Percentiles rank a stretch among this genome's conserved stretches.
phyloP scores from a whole-genome alignment of 2,888 invertebrate genomes.

The Meandrusa payeni region DNA sequence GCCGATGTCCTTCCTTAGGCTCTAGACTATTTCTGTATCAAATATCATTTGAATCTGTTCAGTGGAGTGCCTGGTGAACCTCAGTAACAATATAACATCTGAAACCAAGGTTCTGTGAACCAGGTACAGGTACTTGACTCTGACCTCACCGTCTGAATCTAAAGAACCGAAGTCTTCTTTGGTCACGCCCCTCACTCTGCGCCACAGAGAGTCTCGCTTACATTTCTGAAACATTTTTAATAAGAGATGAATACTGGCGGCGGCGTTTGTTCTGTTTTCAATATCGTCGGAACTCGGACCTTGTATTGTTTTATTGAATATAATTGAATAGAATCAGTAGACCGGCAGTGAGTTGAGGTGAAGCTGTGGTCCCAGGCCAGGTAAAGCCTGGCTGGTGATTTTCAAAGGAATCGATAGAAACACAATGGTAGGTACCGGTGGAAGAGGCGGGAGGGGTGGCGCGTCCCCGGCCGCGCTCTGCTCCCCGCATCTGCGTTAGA shows the following conservation, averaged over 20 bases:
- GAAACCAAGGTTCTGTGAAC: too few relatives aligned
- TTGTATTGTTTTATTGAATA: not conserved
- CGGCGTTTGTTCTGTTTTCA: not conserved
- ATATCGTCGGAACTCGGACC: not conserved
- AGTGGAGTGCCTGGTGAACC: too few relatives aligned
- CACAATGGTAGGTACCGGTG: not conserved
- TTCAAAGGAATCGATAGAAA: too few relatives aligned
- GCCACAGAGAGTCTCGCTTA: slow-evolving; percentile 19
- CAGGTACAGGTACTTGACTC: too few relatives aligned
- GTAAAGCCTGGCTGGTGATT: too few relatives aligned
- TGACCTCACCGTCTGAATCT: slow-evolving; percentile 24
- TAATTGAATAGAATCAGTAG: too few relatives aligned
- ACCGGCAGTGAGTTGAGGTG: not conserved
- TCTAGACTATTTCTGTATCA: too few relatives aligned
- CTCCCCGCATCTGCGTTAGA: not conserved
- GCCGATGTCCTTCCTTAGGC: too few relatives aligned
- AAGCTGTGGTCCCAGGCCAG: too few relatives aligned
- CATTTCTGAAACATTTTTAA: slow-evolving; percentile 23
- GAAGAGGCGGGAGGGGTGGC: not conserved
- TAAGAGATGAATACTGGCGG: not conserved
- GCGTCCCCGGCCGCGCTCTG: not conserved
- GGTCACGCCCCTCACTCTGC: slow-evolving; percentile 17
- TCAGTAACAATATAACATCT: too few relatives aligned
- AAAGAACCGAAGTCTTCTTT: slow-evolving; percentile 2
- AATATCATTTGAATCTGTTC: too few relatives aligned